Base-by-base conservation (phyloP, 2,113 vertebrate species). In the Lophius piscatorius region DNA sequence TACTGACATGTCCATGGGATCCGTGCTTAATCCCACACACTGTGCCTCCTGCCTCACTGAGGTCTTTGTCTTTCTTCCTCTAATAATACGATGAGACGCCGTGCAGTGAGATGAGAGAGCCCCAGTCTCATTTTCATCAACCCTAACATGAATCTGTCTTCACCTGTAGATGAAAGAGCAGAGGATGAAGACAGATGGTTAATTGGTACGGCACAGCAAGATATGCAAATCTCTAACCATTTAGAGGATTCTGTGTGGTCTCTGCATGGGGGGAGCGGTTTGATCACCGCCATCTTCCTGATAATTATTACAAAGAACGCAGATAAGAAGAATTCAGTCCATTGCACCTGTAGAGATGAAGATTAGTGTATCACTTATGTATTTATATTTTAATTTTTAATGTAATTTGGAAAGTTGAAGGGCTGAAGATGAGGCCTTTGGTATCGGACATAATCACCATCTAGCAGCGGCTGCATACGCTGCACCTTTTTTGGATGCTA, bases 131-230 rank as follows among this genome's bases (percentile, higher is more conserved):
- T 57, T 56, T 41, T 63, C 70, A 56, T 59, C 57, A 68, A 63
- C 42, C 48, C 50, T 62, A 36, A 58, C 54, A 48, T 7, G 1
- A 52, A 63, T 52, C 45, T 57, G 33, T 20, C 62, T 67, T 42
- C 58, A 47, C 61, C 35, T 21, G 1, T 38, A 6, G 46, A 78
- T 69, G 45, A 72, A 76, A 70, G 50, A 55, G 54, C 49, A 38
- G 26, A 5, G n/a, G 49, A 41, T 24, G 59, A 39, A 45, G 72
- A 73, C 35, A 4, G 57, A 44, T 42, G 47, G 57, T 48, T 57
- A 68, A 70, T 60, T 78, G n/a, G n/a, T n/a, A n/a, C n/a, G 58
- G 61, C 61, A 38, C 36, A 52, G 78, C 51, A 56, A 23, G 11
- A 31, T 40, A 70, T 70, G 59, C 60, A 70, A 63, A 80, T 68